Conservation (phyloP, 2,113 vertebrate species). For the Noturus placidus region DNA sequence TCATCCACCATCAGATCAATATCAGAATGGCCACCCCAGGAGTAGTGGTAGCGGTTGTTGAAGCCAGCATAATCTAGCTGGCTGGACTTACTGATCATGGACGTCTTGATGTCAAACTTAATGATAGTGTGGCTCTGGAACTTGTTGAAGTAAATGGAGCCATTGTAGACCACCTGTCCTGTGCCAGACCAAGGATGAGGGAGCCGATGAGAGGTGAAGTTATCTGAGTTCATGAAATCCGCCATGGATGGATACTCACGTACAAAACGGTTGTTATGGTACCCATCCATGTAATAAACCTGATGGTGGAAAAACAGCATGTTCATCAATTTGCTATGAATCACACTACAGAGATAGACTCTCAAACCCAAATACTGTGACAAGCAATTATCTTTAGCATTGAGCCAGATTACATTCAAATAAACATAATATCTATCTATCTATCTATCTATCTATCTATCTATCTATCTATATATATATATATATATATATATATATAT, state of each 20-base stretch:
- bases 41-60: slow-evolving; percentile 92
- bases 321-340: not conserved
- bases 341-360: not conserved
- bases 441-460: no score
- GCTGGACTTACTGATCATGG: slow-evolving; percentile 82
- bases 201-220: slow-evolving; percentile 89
- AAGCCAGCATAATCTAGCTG: slow-evolving; percentile 88
- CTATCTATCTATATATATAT: no score
- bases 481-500: no score
- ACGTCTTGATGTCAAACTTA: slow-evolving; percentile 83
- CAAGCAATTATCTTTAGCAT: not conserved
- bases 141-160: slow-evolving; percentile 91
- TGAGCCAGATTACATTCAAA: not conserved
- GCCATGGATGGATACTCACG: slow-evolving; percentile 85
- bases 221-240: slow-evolving; percentile 87
- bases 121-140: slow-evolving; percentile 93
- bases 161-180: slow-evolving; percentile 89
- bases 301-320: slow-evolving; percentile 54
- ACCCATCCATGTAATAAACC: slow-evolving; percentile 94
- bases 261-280: slow-evolving; percentile 91
- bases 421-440: no score
- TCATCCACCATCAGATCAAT: slow-evolving; percentile 92
- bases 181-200: slow-evolving; percentile 90
- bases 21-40: slow-evolving; percentile 90
- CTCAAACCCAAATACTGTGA: not conserved